phyloP scores from a whole-genome alignment of 1,140 invertebrate genomes.

The Radopholus similis region DNA sequence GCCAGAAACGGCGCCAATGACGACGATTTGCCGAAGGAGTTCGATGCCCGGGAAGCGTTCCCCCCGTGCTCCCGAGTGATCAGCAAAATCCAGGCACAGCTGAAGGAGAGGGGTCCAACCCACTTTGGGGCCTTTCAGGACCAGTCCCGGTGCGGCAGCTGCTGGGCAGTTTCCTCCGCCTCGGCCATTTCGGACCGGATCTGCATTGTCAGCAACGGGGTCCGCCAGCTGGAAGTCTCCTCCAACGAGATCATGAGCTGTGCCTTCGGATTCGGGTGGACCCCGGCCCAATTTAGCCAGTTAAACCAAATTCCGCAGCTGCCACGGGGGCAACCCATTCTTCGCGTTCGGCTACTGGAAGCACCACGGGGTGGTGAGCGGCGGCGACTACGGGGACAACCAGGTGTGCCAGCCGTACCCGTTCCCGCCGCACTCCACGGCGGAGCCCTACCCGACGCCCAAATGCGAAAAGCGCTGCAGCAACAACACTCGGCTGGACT shows the following conservation, averaged over 20 bases:
- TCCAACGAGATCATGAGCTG: background rate
- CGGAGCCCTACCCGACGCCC: slow-evolving; percentile 68
- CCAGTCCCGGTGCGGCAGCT: slow-evolving; percentile 8
- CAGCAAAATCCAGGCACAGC: too few relatives aligned
- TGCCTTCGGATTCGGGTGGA: background rate
- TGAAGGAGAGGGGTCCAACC: too few relatives aligned
- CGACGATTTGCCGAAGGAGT: too few relatives aligned
- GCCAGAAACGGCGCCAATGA: too few relatives aligned
- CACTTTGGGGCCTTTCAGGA: too few relatives aligned
- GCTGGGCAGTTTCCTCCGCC: slow-evolving; percentile 15
- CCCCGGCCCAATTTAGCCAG: too few relatives aligned
- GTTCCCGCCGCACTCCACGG: slow-evolving; percentile 67
- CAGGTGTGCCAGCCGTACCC: slow-evolving; percentile 79
- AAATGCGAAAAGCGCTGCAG: slow-evolving; percentile 65
- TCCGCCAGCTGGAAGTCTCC: background rate
- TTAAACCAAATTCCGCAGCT: too few relatives aligned
- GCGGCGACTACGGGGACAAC: slow-evolving; percentile 72
- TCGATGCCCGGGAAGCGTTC: background rate
- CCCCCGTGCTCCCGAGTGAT: background rate
- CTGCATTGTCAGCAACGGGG: background rate
- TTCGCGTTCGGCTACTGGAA: background rate
- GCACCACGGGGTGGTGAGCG: slow-evolving; percentile 72
- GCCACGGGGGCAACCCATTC: background rate
- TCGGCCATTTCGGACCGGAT: slow-evolving; percentile 13
- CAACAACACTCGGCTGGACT: slow-evolving; percentile 68